Base-by-base conservation (phyloP, 2,888 invertebrate species). In the Falcaria lacertinaria region DNA sequence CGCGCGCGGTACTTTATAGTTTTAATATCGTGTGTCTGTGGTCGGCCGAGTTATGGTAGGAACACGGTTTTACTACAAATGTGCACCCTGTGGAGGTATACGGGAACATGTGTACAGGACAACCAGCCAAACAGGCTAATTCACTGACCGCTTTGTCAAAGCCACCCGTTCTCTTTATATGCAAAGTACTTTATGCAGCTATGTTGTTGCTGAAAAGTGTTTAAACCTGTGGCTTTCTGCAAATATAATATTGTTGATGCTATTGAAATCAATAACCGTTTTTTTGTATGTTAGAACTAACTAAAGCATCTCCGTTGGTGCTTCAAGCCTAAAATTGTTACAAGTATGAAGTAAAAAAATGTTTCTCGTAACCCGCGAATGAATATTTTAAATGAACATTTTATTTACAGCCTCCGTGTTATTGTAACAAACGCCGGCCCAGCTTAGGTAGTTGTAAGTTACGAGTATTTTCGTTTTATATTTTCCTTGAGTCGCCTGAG, bases 1-100 rank as follows among this genome's bases (percentile, higher is more conserved):
- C 69, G 74, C 69, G 68, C 66, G 67, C 78, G 76, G 60, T 82
- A 81, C 75, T 88, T 87, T 86, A 88, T 87, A 83, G 86, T 88
- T 87, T 86, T 87, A 86, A 88, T 87, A 87, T 85, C 80, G 78
- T 70, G 75, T 75, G 76, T 74, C 65, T 70, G 73, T 68, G 78
- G 69, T 72, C 69, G 63, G 56, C 51, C 59, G 71, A 82, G 71
- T 80, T 83, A 83, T 74, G 63, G 67, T 53, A 57, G 58, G 64
- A 67, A 78, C 81, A 77, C 69, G 71, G 50, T 77, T 74, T 74
- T 73, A 75, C 71, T 80, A 70, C 74, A 74, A 82, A 81, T 78
- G 72, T 69, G 71, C 71, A 67, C 69, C 68, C 63, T 67, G 38
- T 42, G 48, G 51, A 48, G 54, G 57, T 61, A 60, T 56, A 59